phyloP scores from a whole-genome alignment of 2,797 vertebrate genomes.

The Enteromius unitaeniatus region DNA sequence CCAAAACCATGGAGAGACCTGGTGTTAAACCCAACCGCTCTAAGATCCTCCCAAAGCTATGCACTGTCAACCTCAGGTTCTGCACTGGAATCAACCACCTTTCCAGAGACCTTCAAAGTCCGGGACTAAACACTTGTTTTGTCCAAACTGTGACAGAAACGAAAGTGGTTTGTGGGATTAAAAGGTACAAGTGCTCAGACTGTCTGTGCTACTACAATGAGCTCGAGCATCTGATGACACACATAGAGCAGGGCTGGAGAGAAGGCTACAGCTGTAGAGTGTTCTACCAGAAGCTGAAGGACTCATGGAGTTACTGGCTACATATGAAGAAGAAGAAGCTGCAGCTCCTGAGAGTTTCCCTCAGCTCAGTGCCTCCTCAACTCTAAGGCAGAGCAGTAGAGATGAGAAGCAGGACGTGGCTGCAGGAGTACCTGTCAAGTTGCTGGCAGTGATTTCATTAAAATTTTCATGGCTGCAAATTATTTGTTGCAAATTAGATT shows the following conservation, averaged over 20 bases:
- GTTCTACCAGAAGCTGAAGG: slow-evolving; percentile 49
- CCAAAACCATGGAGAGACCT: slow-evolving; percentile 11
- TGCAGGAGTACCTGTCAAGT: slow-evolving; percentile 31
- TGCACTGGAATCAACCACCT: slow-evolving; percentile 10
- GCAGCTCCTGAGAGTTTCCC: background rate
- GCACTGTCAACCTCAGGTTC: background rate
- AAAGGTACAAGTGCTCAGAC: slow-evolving; percentile 54
- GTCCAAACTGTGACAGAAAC: slow-evolving; percentile 41
- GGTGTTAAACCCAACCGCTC: background rate
- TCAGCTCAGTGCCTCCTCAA: background rate
- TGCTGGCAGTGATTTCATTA: background rate
- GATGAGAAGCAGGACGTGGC: slow-evolving; percentile 52
- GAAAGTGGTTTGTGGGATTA: slow-evolving; percentile 48
- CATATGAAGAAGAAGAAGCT: background rate
- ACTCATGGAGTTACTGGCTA: background rate
- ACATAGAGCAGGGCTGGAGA: slow-evolving; percentile 48
- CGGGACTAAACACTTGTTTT: slow-evolving; percentile 24
- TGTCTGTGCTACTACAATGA: slow-evolving; percentile 47
- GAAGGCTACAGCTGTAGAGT: slow-evolving; percentile 52
- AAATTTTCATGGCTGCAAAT: background rate
- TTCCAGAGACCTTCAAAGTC: slow-evolving; percentile 22
- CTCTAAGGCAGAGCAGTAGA: background rate
- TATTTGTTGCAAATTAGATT: background rate
- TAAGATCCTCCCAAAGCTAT: slow-evolving; percentile 9
- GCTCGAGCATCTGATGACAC: slow-evolving; percentile 36